phyloP scores from a whole-genome alignment of 2,113 vertebrate species.

The Anoura caudifer region DNA sequence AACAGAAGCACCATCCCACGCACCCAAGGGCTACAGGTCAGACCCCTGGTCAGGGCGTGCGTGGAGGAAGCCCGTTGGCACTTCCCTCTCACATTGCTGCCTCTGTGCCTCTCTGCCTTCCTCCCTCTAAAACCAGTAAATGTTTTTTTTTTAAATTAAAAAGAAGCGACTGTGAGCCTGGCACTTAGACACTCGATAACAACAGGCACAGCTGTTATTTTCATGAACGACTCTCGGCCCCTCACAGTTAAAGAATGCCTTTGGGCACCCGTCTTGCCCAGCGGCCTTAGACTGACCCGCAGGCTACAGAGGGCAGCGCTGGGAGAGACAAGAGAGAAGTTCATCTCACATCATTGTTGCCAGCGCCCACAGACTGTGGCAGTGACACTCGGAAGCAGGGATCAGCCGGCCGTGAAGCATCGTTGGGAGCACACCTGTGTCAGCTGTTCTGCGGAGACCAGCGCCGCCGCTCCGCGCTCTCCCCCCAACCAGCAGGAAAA shows the following conservation, averaged over 20 bases:
- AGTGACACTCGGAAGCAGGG: background rate
- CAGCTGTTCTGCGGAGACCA: background rate
- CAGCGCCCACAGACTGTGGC: accelerated
- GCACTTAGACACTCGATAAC: background rate
- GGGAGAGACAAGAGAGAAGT: background rate
- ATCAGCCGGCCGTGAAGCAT: background rate
- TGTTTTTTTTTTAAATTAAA: too few relatives aligned
- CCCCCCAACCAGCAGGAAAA: background rate
- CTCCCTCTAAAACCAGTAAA: too few relatives aligned
- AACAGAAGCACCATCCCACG: too few relatives aligned
- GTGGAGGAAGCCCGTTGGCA: too few relatives aligned
- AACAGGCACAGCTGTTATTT: background rate
- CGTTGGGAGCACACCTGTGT: accelerated
- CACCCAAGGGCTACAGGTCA: too few relatives aligned
- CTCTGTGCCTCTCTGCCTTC: too few relatives aligned
- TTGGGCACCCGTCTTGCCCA: background rate
- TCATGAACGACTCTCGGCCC: background rate
- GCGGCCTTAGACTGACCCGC: background rate
- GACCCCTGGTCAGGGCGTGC: too few relatives aligned
- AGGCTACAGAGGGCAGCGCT: background rate
- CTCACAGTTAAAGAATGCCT: background rate
- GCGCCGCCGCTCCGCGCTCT: background rate
- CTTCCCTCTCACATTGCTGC: too few relatives aligned
- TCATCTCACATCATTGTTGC: background rate
- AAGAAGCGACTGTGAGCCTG: background rate